Conservation (phyloP, 1,140 invertebrate species). For the Trichoplusia ni region DNA sequence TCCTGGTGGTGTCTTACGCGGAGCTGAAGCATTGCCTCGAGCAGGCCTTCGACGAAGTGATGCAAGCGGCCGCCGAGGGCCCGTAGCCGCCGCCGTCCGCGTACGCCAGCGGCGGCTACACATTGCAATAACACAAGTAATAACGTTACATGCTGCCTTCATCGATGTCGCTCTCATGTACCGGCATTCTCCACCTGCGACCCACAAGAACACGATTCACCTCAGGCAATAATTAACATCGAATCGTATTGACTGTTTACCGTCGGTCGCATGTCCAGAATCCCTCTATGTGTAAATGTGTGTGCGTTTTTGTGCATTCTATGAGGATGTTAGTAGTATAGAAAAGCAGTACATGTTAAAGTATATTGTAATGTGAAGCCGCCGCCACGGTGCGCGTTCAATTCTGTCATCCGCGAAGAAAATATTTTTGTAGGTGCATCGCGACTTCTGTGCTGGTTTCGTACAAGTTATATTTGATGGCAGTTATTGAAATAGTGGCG, state of each 20-base stretch:
- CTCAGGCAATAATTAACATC: not conserved
- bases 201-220: not conserved
- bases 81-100: conserved; percentile 31
- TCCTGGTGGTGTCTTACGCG: conserved; percentile 96
- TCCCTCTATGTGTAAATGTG: not conserved
- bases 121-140: conserved; percentile 17
- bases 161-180: not conserved
- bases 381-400: conserved; percentile 5
- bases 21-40: conserved; percentile 98
- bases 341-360: conserved; percentile 3
- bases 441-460: conserved; percentile 14
- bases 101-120: not conserved
- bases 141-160: conserved; percentile 12
- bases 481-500: conserved; percentile 20
- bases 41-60: conserved; percentile 93
- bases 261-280: conserved; percentile 1
- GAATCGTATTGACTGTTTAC: not conserved
- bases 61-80: conserved; percentile 43
- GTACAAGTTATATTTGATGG: conserved; percentile 24
- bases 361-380: conserved; percentile 23
- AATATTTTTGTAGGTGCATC: conserved; percentile 29
- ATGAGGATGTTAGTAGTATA: conserved; percentile 15
- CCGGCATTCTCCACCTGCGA: not conserved
- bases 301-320: conserved; percentile 9
- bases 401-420: conserved; percentile 17